Evolutionary conservation across 35 echinoderm and acorn worm genomes (phyloP).

Genomic region (Ptychodera flava): DNA sequence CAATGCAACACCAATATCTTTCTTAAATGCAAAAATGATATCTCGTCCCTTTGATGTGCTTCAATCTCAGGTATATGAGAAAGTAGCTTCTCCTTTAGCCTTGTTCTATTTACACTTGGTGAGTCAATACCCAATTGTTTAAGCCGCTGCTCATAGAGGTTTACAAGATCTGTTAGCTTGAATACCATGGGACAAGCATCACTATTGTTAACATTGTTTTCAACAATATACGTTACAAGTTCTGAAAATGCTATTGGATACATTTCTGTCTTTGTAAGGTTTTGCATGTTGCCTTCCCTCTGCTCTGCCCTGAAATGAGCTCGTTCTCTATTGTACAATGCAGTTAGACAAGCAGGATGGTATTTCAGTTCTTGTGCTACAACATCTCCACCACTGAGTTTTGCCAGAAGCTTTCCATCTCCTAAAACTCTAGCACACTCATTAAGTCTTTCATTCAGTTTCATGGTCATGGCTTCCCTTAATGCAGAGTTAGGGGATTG

Average conservation of each 20-base stretch:
- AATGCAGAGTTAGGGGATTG: constrained; percentile 12
- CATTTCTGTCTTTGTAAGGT: background rate
- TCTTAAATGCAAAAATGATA: constrained; percentile 20
- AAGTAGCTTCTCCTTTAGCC: constrained; percentile 24
- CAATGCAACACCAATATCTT: constrained; percentile 18
- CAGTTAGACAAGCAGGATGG: background rate
- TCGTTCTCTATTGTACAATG: constrained; percentile 16
- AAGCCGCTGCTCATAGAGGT: constrained; percentile 3
- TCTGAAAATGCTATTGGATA: constrained; percentile 4
- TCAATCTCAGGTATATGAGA: constrained; percentile 9
- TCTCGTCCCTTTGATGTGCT: constrained; percentile 27
- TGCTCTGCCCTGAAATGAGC: background rate
- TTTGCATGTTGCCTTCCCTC: too few relatives aligned
- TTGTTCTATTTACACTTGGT: constrained; percentile 10
- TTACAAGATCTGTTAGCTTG: background rate
- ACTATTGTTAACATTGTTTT: too few relatives aligned
- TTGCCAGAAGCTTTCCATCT: constrained; percentile 18
- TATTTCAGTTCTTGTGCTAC: constrained; percentile 19
- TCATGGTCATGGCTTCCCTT: background rate
- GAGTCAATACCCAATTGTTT: too few relatives aligned
- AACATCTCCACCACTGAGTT: constrained; percentile 23
- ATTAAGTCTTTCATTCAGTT: too few relatives aligned
- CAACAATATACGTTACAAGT: background rate
- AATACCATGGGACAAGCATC: too few relatives aligned
- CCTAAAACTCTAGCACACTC: background rate